Evolutionary conservation across 1,140 invertebrate genomes (phyloP).

Genomic region (Diabrotica virgifera): DNA sequence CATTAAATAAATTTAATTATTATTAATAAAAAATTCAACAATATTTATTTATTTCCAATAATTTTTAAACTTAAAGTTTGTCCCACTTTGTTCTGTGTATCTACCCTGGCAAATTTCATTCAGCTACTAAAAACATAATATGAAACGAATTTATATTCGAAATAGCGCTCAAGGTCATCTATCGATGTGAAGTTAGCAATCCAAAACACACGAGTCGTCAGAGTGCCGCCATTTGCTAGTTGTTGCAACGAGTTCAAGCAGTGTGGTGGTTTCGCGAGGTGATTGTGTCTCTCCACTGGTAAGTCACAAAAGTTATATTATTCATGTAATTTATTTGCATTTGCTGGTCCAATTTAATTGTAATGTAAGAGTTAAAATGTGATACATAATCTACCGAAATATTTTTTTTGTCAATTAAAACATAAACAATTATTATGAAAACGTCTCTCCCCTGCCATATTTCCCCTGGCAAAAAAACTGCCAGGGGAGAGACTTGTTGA

Average conservation of each 20-base stretch:
- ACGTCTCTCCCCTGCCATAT: not conserved
- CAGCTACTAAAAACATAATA: too few species aligned
- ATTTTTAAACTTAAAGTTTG: not conserved
- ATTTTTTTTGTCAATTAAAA: not conserved
- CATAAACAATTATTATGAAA: not conserved
- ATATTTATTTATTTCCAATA: not conserved
- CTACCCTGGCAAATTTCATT: not conserved
- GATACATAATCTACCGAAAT: not conserved
- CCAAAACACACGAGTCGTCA: too few species aligned
- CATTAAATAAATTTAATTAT: too few species aligned
- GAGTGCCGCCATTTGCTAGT: too few species aligned
- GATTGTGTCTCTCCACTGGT: not conserved
- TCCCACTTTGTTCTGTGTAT: not conserved
- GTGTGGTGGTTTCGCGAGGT: not conserved
- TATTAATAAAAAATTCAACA: not conserved
- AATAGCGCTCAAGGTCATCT: too few species aligned
- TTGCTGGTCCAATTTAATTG: not conserved
- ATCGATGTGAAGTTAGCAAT: too few species aligned
- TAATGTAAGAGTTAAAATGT: not conserved
- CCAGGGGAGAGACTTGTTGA: too few species aligned
- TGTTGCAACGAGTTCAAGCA: not conserved
- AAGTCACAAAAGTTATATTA: not conserved
- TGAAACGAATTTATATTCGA: too few species aligned
- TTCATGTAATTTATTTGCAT: constrained; percentile 1
- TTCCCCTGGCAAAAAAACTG: not conserved